phyloP scores from a whole-genome alignment of 2,888 invertebrate genomes.

The Liposcelis brunnea region DNA sequence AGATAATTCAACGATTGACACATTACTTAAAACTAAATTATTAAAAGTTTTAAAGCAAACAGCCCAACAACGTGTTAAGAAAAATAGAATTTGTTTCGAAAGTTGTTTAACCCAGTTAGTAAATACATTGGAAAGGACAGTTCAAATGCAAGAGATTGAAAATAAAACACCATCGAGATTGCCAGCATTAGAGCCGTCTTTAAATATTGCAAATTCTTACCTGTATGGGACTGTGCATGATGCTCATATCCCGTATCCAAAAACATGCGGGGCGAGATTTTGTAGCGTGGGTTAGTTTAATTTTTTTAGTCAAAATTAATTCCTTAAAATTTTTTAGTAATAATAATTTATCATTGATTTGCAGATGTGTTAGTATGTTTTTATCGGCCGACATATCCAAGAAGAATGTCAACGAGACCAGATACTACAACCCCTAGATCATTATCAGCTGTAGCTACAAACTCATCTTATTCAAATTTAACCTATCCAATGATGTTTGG shows the following conservation, averaged over 20 bases:
- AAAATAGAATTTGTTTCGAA: slow-evolving; percentile 72
- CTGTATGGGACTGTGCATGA: slow-evolving; percentile 36
- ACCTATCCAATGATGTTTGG: slow-evolving; percentile 1
- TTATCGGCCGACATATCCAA: slow-evolving; percentile 50
- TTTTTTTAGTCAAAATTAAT: neutral
- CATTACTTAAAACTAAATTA: slow-evolving; percentile 50
- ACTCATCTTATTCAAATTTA: neutral
- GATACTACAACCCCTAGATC: slow-evolving; percentile 65
- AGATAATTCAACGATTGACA: slow-evolving; percentile 49
- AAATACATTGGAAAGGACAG: slow-evolving; percentile 35
- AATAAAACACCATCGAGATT: slow-evolving; percentile 15
- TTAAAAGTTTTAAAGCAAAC: slow-evolving; percentile 65
- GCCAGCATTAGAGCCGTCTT: slow-evolving; percentile 15
- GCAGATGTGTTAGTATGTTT: slow-evolving; percentile 65
- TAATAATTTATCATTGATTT: slow-evolving; percentile 9
- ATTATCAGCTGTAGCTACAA: slow-evolving; percentile 43
- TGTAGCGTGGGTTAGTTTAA: slow-evolving; percentile 53
- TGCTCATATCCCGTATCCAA: slow-evolving; percentile 81
- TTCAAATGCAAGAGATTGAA: slow-evolving; percentile 22
- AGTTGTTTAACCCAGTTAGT: slow-evolving; percentile 64
- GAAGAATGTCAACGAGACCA: slow-evolving; percentile 39
- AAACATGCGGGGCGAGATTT: slow-evolving; percentile 86
- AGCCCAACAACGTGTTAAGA: slow-evolving; percentile 64
- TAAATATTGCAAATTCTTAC: slow-evolving; percentile 22
- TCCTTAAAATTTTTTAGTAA: neutral